A percentile compares a stretch with the other conserved stretches of the same genome.
phyloP scores from a whole-genome alignment of 2,113 vertebrate genomes.

The Gobiocypris rarus region DNA sequence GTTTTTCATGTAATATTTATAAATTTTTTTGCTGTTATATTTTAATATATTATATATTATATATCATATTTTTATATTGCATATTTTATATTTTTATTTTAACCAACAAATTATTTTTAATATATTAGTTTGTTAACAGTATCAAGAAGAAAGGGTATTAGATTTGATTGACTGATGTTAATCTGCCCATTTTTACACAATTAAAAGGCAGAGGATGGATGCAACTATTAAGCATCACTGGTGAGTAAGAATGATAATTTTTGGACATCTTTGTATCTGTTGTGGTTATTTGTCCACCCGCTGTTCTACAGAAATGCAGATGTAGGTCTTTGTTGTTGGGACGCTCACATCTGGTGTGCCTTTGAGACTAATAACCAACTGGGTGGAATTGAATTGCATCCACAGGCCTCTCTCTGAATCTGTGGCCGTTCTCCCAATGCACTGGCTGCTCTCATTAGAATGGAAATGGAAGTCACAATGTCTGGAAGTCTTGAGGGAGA shows the following conservation, averaged over 20 bases:
- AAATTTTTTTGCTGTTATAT: too few relatives aligned
- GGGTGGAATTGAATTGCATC: constrained; percentile 52
- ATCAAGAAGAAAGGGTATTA: background rate
- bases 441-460: constrained; percentile 44
- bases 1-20: background rate
- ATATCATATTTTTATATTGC: too few relatives aligned
- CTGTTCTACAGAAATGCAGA: constrained; percentile 29
- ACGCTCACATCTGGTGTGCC: constrained; percentile 40
- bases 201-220: background rate
- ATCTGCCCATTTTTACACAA: background rate
- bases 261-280: background rate
- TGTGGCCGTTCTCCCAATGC: background rate
- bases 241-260: constrained; percentile 10
- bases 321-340: constrained; percentile 33
- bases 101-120: background rate
- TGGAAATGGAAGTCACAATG: constrained; percentile 38
- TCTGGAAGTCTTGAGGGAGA: constrained; percentile 27
- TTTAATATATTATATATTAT: too few relatives aligned
- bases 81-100: background rate
- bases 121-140: background rate
- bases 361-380: constrained; percentile 54
- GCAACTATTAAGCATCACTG: background rate
- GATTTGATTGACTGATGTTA: background rate
- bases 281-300: constrained; percentile 16
- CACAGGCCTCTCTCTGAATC: constrained; percentile 35